Conservation (phyloP, 2,113 vertebrate genomes). For the Petrocephalus microphthalmus region DNA sequence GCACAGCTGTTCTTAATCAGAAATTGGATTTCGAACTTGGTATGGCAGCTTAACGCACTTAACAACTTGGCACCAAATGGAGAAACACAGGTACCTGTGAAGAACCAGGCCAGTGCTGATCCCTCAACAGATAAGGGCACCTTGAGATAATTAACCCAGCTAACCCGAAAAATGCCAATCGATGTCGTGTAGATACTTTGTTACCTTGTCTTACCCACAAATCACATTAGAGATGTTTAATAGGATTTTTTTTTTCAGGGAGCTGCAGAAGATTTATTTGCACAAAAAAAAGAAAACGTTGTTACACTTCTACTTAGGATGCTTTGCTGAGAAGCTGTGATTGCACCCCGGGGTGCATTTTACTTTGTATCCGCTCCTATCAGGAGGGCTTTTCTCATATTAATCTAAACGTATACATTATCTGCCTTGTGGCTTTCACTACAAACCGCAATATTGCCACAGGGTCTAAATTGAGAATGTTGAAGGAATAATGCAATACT, state of each 20-base stretch:
- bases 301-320: not conserved
- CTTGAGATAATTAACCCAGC: not conserved
- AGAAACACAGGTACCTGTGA: not conserved
- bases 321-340: not conserved
- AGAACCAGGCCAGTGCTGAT: not conserved
- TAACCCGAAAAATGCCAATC: not conserved
- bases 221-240: not conserved
- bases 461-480: not conserved
- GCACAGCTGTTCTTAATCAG: not conserved
- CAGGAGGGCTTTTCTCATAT: not conserved
- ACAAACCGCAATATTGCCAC: not conserved
- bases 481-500: not conserved
- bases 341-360: not conserved
- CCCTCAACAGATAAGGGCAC: not conserved
- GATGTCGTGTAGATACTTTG: not conserved
- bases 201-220: not conserved
- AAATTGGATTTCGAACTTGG: not conserved
- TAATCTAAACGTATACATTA: not conserved
- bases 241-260: not conserved
- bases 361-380: not conserved
- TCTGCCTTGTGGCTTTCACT: not conserved
- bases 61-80: not conserved
- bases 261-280: constrained; percentile 1
- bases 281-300: not conserved
- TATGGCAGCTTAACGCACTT: not conserved